Conservation (phyloP, 2,797 vertebrate species). For the Premnoplex brunnescens region DNA sequence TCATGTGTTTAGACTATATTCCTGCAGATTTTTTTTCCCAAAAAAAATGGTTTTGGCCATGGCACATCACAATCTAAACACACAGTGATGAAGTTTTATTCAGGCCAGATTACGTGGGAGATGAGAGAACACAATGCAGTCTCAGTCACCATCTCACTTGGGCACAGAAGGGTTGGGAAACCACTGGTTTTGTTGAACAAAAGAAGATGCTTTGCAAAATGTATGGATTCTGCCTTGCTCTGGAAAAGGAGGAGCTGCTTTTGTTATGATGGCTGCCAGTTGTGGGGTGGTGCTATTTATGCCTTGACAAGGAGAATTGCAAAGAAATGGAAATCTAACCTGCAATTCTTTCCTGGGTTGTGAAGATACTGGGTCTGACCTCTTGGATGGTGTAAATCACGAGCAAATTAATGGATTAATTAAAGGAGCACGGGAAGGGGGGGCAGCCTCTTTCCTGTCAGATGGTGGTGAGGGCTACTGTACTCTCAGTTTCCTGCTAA, state of each 20-base stretch:
- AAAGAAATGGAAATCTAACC: not conserved
- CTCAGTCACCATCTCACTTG: not conserved
- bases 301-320: not conserved
- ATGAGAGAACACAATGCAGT: not conserved
- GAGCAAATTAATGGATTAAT: not conserved
- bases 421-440: not conserved
- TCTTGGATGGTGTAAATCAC: not conserved
- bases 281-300: not conserved
- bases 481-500: not conserved
- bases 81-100: not conserved
- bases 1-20: not conserved
- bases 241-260: not conserved
- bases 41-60: not conserved
- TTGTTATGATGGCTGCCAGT: not conserved
- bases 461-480: not conserved
- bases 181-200: not conserved
- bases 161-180: not conserved
- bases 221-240: not conserved
- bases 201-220: not conserved
- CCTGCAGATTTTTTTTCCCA: conserved; percentile 7
- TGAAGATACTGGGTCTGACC: not conserved
- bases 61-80: not conserved
- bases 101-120: not conserved
- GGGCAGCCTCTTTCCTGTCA: not conserved
- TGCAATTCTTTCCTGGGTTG: not conserved